Evolutionary conservation across 2,888 invertebrate species (phyloP), one percentile per base, ranked within the genome.

Genomic region (Eueremaeus valkanovi): DNA sequence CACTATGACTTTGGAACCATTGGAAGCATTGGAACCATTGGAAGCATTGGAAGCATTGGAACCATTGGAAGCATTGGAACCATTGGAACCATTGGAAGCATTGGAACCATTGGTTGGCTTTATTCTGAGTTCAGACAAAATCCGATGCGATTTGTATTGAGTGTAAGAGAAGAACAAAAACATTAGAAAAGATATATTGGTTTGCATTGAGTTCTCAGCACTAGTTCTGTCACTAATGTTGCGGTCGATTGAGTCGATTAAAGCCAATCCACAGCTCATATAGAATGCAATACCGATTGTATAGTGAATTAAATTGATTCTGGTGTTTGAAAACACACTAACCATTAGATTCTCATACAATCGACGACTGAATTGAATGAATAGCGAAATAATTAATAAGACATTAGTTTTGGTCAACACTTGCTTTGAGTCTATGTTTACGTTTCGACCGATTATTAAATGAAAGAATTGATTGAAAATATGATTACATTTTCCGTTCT

Each of bases 91-190:
- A n/a, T n/a, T n/a, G n/a, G n/a, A n/a, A n/a, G n/a, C n/a, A n/a
- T n/a, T n/a, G n/a, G n/a, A n/a, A n/a, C n/a, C 24, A 58, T 61
- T 27, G 51, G 36, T 31, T 27, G 81, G 80, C 74, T 80, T 81
- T 42, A 18, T 58, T 61, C 84, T 79, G 21, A 83, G 79, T 70
- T 81, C 80, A 6, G 83, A 83, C 70, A 84, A 80, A 55, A 81
- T 81, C 5, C 76, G 77, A 74, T 82, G 82, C 18, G 81, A 77
- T 58, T 77, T 76, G 77, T 82, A 79, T 76, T 84, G 84, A 42
- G 82, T 78, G 76, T 77, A 80, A 72, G 82, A 82, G 31, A 81
- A 81, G 77, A 79, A 80, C 24, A 81, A 11, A 78, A 84, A 84
- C n/a, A 82, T 0, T 9, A 61, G 0, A 13, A 75, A 70, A 6